These are phyloP conservation scores for Strigamia transsilvanica DNA, from an alignment of 2,888 invertebrate species.

Conservation along the genomic window DNA sequence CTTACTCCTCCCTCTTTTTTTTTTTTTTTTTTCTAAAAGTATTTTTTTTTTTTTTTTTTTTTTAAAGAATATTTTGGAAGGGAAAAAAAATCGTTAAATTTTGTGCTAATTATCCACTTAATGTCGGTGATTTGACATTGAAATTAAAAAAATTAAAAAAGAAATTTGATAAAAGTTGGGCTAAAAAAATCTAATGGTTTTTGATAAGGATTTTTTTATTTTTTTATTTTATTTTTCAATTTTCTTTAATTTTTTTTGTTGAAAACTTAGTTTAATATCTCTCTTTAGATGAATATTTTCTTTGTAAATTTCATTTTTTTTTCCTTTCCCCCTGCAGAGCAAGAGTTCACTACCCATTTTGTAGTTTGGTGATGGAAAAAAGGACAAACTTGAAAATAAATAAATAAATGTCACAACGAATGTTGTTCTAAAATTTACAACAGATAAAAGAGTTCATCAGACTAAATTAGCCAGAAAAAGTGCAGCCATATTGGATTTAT, in stretches of 20 bases:
- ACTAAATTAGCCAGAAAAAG: too few relatives aligned
- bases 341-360: too few relatives aligned
- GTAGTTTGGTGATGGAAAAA: too few relatives aligned
- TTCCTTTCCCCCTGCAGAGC: too few relatives aligned
- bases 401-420: too few relatives aligned
- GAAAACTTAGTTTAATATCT: neutral
- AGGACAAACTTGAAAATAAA: too few relatives aligned
- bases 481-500: too few relatives aligned
- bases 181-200: neutral
- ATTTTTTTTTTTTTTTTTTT: neutral
- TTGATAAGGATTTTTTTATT: neutral
- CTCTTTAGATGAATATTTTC: neutral
- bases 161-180: neutral
- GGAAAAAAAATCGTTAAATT: neutral
- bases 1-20: neutral
- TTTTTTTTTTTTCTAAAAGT: neutral
- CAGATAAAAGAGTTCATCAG: too few relatives aligned
- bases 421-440: too few relatives aligned
- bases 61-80: neutral
- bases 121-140: slow-evolving; percentile 30
- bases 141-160: slow-evolving; percentile 8
- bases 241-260: neutral
- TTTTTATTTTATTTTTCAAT: neutral
- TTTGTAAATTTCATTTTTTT: too few relatives aligned
- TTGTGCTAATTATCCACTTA: slow-evolving; percentile 14